Evolutionary conservation across 2,113 vertebrate species (phyloP).

Genomic region (Neotoma lepida): DNA sequence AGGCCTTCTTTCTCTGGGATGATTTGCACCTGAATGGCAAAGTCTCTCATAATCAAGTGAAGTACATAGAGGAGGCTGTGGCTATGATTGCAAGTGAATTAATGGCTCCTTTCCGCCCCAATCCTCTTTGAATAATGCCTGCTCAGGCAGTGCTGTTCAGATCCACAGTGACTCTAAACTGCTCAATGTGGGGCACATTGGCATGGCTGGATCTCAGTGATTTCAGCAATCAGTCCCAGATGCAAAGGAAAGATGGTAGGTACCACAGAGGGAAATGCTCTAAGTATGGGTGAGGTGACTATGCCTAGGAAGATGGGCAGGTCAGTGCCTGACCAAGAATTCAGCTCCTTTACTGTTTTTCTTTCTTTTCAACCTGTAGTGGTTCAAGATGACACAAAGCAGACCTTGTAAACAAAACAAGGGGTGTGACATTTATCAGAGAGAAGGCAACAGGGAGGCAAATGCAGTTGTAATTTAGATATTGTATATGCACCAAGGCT

Average conservation of each 20-base stretch:
- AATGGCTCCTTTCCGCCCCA: background rate
- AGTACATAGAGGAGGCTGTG: background rate
- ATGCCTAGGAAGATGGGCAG: background rate
- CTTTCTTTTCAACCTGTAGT: background rate
- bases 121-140: background rate
- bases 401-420: background rate
- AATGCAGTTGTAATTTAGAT: background rate
- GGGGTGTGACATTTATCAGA: background rate
- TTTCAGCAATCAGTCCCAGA: background rate
- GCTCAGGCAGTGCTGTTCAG: background rate
- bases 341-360: background rate
- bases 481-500: background rate
- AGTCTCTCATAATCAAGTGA: slow-evolving; percentile 51
- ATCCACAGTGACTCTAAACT: background rate
- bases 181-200: background rate
- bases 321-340: background rate
- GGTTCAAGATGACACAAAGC: background rate
- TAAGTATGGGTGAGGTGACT: background rate
- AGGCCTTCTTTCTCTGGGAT: background rate
- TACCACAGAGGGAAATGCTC: background rate
- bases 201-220: background rate
- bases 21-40: slow-evolving; percentile 36
- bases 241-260: background rate
- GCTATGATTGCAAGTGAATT: background rate
- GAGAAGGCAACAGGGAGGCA: background rate